A percentile compares a stretch with the other conserved stretches of the same genome.
phyloP scores from a whole-genome alignment of 2,113 vertebrate genomes.

The Alaudala cheleensis region DNA sequence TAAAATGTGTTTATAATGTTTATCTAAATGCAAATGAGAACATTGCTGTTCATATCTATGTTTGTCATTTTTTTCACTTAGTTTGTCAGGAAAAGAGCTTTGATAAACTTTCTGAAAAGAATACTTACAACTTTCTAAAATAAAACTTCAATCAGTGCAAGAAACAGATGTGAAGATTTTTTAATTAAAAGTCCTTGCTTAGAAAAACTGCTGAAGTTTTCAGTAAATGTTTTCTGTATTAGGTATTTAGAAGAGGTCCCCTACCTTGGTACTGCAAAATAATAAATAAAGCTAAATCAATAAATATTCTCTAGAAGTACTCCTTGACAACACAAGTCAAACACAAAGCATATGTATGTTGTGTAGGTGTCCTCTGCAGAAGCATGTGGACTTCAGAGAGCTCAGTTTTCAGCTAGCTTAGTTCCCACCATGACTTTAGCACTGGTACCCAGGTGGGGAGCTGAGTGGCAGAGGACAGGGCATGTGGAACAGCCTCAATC shows the following conservation, averaged over 20 bases:
- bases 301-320: not conserved
- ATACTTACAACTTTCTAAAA: not conserved
- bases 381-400: not conserved
- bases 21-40: conserved; percentile 54
- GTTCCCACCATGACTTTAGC: not conserved
- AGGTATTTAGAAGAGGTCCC: not conserved
- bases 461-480: not conserved
- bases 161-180: not conserved
- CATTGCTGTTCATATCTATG: not conserved
- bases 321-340: not conserved
- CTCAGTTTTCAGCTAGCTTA: not conserved
- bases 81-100: not conserved
- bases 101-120: not conserved
- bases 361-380: not conserved
- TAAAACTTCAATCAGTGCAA: not conserved
- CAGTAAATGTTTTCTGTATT: not conserved
- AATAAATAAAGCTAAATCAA: not conserved
- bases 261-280: not conserved
- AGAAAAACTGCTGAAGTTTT: not conserved
- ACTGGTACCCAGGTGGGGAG: not conserved
- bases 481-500: not conserved
- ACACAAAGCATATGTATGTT: fast-evolving
- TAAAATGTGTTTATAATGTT: conserved; percentile 20
- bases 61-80: not conserved
- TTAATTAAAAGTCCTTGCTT: not conserved